phyloP scores from a whole-genome alignment of 2,797 vertebrate species.

The Remorina albescens region DNA sequence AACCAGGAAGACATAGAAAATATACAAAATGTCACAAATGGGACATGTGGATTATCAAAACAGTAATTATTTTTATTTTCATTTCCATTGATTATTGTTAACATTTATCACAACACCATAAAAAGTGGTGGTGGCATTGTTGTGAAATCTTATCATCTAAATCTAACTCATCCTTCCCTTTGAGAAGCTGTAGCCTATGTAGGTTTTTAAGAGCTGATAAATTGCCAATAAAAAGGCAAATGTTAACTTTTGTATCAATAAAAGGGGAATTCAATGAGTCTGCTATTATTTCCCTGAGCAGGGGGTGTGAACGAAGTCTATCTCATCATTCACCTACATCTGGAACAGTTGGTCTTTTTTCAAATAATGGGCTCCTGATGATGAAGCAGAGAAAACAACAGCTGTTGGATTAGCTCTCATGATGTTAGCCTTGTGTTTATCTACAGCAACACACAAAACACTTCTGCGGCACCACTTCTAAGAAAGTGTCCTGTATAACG shows the following conservation, averaged over 20 bases:
- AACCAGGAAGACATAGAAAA: background rate
- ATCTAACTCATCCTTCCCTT: background rate
- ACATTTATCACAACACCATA: background rate
- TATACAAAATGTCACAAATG: background rate
- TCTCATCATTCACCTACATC: conserved; percentile 27
- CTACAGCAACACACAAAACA: background rate
- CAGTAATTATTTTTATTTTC: no score
- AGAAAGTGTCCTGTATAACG: background rate
- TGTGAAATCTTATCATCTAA: background rate
- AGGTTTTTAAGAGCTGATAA: background rate
- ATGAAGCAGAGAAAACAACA: conserved; percentile 30
- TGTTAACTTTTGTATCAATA: background rate
- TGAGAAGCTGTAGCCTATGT: background rate
- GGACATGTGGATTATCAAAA: background rate
- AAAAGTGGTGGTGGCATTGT: background rate
- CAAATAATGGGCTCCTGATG: conserved; percentile 32
- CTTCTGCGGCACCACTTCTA: background rate
- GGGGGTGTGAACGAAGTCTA: background rate
- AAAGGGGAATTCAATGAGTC: background rate
- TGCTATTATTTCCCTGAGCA: background rate
- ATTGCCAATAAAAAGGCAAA: background rate
- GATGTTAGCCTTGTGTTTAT: background rate
- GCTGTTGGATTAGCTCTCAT: conserved; percentile 24
- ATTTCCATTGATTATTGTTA: no score
- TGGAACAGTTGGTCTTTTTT: conserved; percentile 29